These are phyloP conservation scores for Orthonychiurus folsomi DNA, from an alignment of 2,888 invertebrate species.

Conservation along the genomic window DNA sequence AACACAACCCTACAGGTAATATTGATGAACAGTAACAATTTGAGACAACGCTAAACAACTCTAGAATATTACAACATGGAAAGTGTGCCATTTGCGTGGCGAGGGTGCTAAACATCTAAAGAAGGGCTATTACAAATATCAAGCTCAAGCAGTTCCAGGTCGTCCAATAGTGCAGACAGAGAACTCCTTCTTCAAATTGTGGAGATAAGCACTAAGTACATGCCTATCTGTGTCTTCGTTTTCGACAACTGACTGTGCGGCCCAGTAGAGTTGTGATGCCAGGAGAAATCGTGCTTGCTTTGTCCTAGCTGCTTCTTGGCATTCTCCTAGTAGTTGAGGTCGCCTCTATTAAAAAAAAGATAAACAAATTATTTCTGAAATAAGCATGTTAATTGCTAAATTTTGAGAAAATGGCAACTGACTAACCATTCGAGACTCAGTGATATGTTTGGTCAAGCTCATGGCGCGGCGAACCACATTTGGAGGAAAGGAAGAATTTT, in stretches of 20 bases:
- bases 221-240: not conserved
- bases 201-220: not conserved
- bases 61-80: too few species aligned
- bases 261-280: not conserved
- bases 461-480: slow-evolving; percentile 19
- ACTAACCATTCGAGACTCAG: slow-evolving; percentile 6
- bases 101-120: too few species aligned
- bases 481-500: slow-evolving; percentile 53
- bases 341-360: not conserved
- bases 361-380: not conserved
- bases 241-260: not conserved
- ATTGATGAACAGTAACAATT: too few species aligned
- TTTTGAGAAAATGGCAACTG: not conserved
- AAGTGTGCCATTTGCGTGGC: too few species aligned
- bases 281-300: not conserved
- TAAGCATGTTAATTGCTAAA: slow-evolving; percentile 2
- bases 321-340: not conserved
- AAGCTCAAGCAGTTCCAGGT: too few species aligned
- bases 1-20: too few species aligned
- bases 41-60: too few species aligned
- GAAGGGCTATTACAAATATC: too few species aligned
- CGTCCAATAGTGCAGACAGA: too few species aligned
- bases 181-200: not conserved
- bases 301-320: not conserved
- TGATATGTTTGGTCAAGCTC: slow-evolving; percentile 16